phyloP scores from a whole-genome alignment of 2,888 invertebrate species.

The Stenchaetothrips biformis region DNA sequence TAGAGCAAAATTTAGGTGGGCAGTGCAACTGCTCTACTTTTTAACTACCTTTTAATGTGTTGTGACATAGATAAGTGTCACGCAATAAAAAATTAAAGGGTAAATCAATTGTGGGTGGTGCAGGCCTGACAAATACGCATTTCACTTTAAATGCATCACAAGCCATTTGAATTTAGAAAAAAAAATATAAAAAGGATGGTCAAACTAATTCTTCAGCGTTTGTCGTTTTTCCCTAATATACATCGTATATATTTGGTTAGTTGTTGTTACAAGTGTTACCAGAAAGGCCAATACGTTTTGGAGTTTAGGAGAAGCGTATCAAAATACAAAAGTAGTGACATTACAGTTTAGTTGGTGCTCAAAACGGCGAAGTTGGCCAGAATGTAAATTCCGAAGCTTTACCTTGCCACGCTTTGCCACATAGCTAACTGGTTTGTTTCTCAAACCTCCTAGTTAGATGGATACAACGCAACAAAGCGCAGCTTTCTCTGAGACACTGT shows the following conservation, averaged over 20 bases:
- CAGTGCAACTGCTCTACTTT: background rate
- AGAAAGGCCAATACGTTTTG: background rate
- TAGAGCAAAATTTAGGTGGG: background rate
- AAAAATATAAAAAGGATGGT: background rate
- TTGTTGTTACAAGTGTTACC: conserved; percentile 17
- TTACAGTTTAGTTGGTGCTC: background rate
- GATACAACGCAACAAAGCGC: too few species aligned
- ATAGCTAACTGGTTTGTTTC: background rate
- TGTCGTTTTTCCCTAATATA: background rate
- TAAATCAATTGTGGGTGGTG: too few species aligned
- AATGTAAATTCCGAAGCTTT: background rate
- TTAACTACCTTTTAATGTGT: background rate
- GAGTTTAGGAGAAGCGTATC: background rate
- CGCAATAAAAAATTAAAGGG: too few species aligned
- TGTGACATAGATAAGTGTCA: too few species aligned
- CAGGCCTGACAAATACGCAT: too few species aligned
- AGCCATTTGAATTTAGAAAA: too few species aligned
- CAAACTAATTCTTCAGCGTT: background rate
- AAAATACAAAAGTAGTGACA: conserved; percentile 6
- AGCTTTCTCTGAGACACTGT: too few species aligned
- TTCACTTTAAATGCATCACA: too few species aligned
- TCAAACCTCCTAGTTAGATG: background rate
- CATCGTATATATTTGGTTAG: too few species aligned
- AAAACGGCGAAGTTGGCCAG: background rate
- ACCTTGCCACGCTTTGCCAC: background rate